These are phyloP conservation scores for Malacoraja senta DNA, from an alignment of 2,797 vertebrate species.

Conservation along the genomic window DNA sequence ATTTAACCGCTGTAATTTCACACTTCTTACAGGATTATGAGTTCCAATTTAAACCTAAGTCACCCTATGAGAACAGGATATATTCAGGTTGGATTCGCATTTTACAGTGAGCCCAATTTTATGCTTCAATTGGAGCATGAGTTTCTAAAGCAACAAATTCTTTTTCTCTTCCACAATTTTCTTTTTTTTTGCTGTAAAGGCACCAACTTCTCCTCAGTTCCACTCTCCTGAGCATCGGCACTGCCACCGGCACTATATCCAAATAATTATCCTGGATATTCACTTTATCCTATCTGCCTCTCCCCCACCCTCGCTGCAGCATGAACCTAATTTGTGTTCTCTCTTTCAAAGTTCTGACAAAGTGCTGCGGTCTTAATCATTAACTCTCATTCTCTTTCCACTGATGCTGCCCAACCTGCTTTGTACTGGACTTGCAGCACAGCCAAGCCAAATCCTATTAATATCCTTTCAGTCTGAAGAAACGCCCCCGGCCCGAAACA, in stretches of 20 bases:
- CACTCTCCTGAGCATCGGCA: too few species aligned
- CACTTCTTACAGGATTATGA: neutral
- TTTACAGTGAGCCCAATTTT: neutral
- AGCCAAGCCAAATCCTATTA: neutral
- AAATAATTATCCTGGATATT: neutral
- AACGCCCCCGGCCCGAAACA: too few species aligned
- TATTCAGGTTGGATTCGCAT: neutral
- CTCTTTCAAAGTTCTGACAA: too few species aligned
- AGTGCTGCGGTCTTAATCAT: too few species aligned
- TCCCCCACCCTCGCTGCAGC: too few species aligned
- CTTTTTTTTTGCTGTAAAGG: neutral
- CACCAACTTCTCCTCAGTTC: neutral
- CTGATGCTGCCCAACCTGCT: too few species aligned
- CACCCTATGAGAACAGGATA: neutral
- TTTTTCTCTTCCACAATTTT: neutral
- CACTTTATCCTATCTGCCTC: too few species aligned
- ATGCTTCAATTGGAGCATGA: neutral
- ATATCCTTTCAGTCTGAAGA: too few species aligned
- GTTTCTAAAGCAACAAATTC: neutral
- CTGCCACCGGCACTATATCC: neutral
- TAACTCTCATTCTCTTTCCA: too few species aligned
- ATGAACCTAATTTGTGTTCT: too few species aligned
- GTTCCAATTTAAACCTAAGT: neutral
- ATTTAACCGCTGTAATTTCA: neutral
- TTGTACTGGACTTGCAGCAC: neutral